Evolutionary conservation across 1,140 invertebrate genomes (phyloP).

Genomic region (Spodoptera frugiperda): DNA sequence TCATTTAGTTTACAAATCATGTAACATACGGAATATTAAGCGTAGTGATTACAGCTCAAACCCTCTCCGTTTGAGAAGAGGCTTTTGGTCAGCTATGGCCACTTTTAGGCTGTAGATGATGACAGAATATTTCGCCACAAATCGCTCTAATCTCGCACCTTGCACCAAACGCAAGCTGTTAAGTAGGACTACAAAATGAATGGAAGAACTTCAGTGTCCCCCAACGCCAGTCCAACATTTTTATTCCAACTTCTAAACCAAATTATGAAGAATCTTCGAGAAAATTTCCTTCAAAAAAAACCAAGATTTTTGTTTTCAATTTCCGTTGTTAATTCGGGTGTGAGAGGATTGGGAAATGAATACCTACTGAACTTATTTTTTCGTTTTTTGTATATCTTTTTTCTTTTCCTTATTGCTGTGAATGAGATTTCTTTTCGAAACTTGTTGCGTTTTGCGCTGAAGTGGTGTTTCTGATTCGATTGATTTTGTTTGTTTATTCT

Average conservation of each 20-base stretch:
- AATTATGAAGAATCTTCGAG: constrained; percentile 2
- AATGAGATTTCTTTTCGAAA: neutral
- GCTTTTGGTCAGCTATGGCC: no score
- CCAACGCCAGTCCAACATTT: neutral
- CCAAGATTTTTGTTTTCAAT: constrained; percentile 6
- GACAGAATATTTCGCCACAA: neutral
- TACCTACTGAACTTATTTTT: neutral
- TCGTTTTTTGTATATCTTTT: neutral
- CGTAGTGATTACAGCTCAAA: no score
- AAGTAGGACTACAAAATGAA: constrained; percentile 30
- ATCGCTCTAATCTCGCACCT: neutral
- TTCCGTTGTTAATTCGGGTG: constrained; percentile 12
- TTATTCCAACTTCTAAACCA: constrained; percentile 16
- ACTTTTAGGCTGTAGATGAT: no score
- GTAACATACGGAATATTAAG: no score
- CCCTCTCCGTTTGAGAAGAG: no score
- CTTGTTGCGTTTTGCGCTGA: neutral
- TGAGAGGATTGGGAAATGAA: neutral
- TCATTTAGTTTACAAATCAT: no score
- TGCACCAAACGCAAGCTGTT: neutral
- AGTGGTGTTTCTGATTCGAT: neutral
- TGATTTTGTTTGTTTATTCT: neutral
- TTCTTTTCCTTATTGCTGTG: neutral
- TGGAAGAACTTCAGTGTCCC: constrained; percentile 27
- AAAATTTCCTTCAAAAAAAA: neutral